Base-by-base conservation (phyloP, 2,888 invertebrate genomes). In the Apomyelois bistriatella region DNA sequence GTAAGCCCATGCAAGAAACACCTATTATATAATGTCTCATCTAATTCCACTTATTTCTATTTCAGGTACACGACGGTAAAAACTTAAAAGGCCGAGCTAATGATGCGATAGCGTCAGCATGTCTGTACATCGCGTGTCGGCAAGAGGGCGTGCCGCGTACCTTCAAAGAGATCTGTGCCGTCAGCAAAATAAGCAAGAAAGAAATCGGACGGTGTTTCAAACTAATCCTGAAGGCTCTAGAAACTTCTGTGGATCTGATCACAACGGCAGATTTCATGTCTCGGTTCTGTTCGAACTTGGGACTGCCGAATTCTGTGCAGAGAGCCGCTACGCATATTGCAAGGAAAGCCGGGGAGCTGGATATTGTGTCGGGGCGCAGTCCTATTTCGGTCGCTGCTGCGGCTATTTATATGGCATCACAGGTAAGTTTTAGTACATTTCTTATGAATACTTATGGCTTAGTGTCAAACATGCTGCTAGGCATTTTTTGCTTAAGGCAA, bases 241-340 rank as follows among this genome's bases (percentile, higher is more conserved):
- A 99, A 79, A 99, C 99, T 0, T 98, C 97, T 32, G 98, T 99
- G 6, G 98, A 99, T 76, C 93, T 98, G 54, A 99, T 99, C 55
- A 99, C 99, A 0, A 99, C 99, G 0, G 98, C 97, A 0, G 99
- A 99, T 79, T 99, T 99, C 80, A 99, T 99, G 99, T 98, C 98
- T 22, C 93, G 97, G 64, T 99, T 99, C 90, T 99, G 99, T 80
- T 96, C 98, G 0, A 99, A 99, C 80, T 91, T 99, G 64, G 95
- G 94, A 37, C 75, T 97, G 48, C 96, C 98, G 0, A 96, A 96
- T 68, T 95, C 95, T 82, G 97, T 97, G 3, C 97, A 97, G 77
- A 92, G 95, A 61, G 99, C 98, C 2, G 99, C 99, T 0, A 99
- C 99, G 0, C 95, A 98, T 72, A 99, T 99, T 72, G 99, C 99